These are phyloP conservation scores for Salvator merianae DNA, from an alignment of 2,113 vertebrate species.

Conservation along the genomic window DNA sequence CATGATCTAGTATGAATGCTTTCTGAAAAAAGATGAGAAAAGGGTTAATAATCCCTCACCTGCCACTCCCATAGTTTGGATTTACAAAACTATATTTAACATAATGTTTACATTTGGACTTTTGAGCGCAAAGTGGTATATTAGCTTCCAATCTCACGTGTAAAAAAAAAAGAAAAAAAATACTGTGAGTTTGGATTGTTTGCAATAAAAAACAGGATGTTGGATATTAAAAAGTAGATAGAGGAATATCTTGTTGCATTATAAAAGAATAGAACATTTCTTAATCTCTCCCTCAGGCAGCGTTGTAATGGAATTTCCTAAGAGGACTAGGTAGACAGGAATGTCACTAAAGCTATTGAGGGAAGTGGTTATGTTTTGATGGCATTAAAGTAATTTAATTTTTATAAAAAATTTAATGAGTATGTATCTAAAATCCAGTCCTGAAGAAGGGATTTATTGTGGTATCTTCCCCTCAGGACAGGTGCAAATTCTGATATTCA, in stretches of 20 bases:
- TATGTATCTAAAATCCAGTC: slow-evolving; percentile 32
- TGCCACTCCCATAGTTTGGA: slow-evolving; percentile 30
- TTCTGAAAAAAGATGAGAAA: neutral
- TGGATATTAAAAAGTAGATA: slow-evolving; percentile 41
- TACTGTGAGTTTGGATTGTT: slow-evolving; percentile 45
- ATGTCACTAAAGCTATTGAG: slow-evolving; percentile 8
- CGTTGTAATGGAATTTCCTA: neutral
- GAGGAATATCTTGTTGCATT: neutral
- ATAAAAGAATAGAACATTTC: slow-evolving; percentile 9
- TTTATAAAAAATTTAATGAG: slow-evolving; percentile 21
- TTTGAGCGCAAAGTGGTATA: slow-evolving; percentile 38
- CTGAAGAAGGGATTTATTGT: slow-evolving; percentile 50
- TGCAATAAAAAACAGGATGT: slow-evolving; percentile 59
- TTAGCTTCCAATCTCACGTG: slow-evolving; percentile 27
- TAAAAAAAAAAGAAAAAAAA: slow-evolving; percentile 22
- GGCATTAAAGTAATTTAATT: slow-evolving; percentile 43
- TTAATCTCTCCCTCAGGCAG: slow-evolving; percentile 25
- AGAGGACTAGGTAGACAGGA: slow-evolving; percentile 44
- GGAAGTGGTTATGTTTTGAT: slow-evolving; percentile 14
- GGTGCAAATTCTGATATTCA: slow-evolving; percentile 64
- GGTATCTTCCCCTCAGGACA: slow-evolving; percentile 47
- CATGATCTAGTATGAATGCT: slow-evolving; percentile 56
- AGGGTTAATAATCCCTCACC: slow-evolving; percentile 23
- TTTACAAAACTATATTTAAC: slow-evolving; percentile 37
- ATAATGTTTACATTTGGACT: slow-evolving; percentile 52